A percentile compares a stretch with the other conserved stretches of the same genome.
phyloP scores from a whole-genome alignment of 2,888 invertebrate species.

The Epicampocera succincta region DNA sequence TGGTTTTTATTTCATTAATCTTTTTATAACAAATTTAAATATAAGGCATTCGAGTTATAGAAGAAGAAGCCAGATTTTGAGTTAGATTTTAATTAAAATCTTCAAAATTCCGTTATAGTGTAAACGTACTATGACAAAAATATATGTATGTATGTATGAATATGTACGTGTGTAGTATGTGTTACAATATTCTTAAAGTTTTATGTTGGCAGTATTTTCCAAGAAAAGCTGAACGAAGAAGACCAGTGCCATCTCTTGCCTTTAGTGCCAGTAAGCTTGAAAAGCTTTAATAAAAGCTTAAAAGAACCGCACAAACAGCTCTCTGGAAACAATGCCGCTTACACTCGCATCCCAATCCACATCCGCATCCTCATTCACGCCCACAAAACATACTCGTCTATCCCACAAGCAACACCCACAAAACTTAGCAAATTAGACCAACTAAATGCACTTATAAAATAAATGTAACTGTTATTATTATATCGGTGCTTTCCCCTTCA shows the following conservation, averaged over 20 bases:
- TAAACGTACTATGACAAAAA: too few relatives aligned
- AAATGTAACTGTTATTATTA: conserved; percentile 43
- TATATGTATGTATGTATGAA: too few relatives aligned
- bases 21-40: too few relatives aligned
- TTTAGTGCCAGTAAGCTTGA: neutral
- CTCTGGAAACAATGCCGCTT: neutral
- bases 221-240: neutral
- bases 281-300: conserved; percentile 62
- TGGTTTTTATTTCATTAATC: too few relatives aligned
- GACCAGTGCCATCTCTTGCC: conserved; percentile 50
- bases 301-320: neutral
- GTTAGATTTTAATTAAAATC: too few relatives aligned
- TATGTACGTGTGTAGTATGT: too few relatives aligned
- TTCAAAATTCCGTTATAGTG: too few relatives aligned
- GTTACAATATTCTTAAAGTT: too few relatives aligned
- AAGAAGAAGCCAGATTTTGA: too few relatives aligned
- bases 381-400: neutral
- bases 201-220: conserved; percentile 33
- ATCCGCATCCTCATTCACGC: too few relatives aligned
- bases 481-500: conserved; percentile 53
- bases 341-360: neutral
- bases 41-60: too few relatives aligned
- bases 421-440: conserved; percentile 4
- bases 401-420: neutral
- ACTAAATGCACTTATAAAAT: conserved; percentile 31